Evolutionary conservation across 1,140 invertebrate species (phyloP).

Genomic region (Neomicropteryx cornuta): DNA sequence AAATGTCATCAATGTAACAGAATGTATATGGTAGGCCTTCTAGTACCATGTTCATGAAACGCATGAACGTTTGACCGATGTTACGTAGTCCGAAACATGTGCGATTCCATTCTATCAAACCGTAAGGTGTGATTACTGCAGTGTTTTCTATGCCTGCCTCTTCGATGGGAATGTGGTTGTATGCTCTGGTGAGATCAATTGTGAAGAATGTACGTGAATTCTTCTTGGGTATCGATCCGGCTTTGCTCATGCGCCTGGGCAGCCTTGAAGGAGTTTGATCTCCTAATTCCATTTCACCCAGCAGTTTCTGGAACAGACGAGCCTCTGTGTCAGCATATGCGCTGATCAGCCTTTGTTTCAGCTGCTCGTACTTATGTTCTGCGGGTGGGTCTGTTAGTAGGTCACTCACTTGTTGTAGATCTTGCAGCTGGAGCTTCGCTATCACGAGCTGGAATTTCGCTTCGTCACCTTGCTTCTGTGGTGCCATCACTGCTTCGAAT

Average conservation of each 20-base stretch:
- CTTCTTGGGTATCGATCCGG: too few species aligned
- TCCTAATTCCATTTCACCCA: constrained; percentile 17
- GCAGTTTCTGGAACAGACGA: constrained; percentile 16
- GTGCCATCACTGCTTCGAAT: too few species aligned
- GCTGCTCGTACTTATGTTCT: constrained; percentile 4
- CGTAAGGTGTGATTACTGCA: constrained; percentile 23
- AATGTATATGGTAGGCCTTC: constrained; percentile 17
- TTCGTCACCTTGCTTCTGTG: too few species aligned
- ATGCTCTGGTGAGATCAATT: constrained; percentile 30
- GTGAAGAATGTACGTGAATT: background rate
- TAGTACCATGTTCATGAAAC: constrained; percentile 34
- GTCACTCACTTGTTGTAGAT: too few species aligned
- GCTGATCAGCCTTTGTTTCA: constrained; percentile 7
- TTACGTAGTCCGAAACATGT: constrained; percentile 21
- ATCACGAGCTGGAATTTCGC: too few species aligned
- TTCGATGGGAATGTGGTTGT: constrained; percentile 27
- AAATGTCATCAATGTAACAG: constrained; percentile 23
- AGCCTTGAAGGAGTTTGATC: constrained; percentile 17
- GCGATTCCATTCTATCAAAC: constrained; percentile 18
- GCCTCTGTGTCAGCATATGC: constrained; percentile 15
- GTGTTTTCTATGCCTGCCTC: constrained; percentile 22
- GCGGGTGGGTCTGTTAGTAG: constrained; percentile 7
- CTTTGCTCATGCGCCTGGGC: constrained; percentile 13
- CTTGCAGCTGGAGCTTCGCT: too few species aligned
- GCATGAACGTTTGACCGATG: constrained; percentile 30